phyloP scores from a whole-genome alignment of 2,797 vertebrate species.

The Uromys caudimaculatus region DNA sequence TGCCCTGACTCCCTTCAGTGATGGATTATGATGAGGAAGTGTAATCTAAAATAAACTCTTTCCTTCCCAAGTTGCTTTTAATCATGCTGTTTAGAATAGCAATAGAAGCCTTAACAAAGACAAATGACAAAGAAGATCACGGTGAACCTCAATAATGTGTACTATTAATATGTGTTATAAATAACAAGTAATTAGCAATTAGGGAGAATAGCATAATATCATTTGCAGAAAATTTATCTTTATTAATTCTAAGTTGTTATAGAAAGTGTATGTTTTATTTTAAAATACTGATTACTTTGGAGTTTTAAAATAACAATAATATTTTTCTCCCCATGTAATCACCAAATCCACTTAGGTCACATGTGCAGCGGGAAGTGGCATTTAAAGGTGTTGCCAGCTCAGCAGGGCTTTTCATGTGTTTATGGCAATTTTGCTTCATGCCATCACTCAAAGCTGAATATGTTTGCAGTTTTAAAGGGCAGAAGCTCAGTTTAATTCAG shows the following conservation, averaged over 20 bases:
- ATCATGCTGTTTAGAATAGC: neutral
- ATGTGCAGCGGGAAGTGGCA: neutral
- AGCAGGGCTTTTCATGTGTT: neutral
- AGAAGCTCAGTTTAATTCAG: constrained; percentile 8
- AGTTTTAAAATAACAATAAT: neutral
- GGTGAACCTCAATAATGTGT: neutral
- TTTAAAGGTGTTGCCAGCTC: neutral
- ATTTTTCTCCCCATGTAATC: neutral
- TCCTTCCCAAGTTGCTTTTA: neutral
- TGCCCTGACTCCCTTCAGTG: neutral
- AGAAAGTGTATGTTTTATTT: constrained; percentile 1
- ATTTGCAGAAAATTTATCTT: neutral
- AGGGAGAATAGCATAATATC: neutral
- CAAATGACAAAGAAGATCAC: neutral
- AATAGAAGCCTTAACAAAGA: neutral
- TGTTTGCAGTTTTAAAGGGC: constrained; percentile 11
- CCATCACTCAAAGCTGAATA: neutral
- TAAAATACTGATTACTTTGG: neutral
- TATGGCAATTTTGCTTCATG: constrained; percentile 1
- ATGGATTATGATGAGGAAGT: neutral
- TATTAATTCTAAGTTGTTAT: neutral
- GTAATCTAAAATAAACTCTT: neutral
- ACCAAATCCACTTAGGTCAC: neutral
- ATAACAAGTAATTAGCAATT: neutral
- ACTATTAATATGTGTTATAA: neutral